phyloP scores from a whole-genome alignment of 2,113 vertebrate genomes.

The Dinomys branickii region DNA sequence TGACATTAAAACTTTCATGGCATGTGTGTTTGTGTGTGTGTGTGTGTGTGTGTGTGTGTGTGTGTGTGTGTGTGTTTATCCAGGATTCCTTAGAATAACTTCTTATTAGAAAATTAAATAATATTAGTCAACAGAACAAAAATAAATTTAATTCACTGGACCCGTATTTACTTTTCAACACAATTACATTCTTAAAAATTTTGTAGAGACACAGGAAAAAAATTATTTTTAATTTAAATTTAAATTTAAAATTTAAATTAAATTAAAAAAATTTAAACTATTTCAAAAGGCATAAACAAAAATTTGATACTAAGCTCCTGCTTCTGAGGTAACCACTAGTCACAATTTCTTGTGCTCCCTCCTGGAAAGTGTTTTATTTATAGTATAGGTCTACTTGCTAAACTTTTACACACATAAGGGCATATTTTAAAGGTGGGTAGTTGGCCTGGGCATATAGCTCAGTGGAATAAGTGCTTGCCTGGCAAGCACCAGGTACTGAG shows the following conservation, averaged over 20 bases:
- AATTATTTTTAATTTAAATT: too few relatives aligned
- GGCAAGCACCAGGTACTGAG: too few relatives aligned
- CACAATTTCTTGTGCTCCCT: background rate
- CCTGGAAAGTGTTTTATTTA: background rate
- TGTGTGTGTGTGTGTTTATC: background rate
- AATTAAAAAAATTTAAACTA: background rate
- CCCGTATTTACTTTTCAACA: background rate
- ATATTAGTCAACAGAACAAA: background rate
- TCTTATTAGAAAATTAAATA: slow-evolving; percentile 13
- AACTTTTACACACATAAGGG: background rate
- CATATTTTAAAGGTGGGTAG: too few relatives aligned
- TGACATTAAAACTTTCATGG: background rate
- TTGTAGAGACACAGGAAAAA: too few relatives aligned
- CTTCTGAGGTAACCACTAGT: background rate
- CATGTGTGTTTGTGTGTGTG: background rate
- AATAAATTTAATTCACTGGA: background rate
- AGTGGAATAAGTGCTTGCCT: too few relatives aligned
- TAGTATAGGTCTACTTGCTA: background rate
- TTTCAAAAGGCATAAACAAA: background rate
- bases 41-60: background rate
- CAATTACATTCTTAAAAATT: background rate
- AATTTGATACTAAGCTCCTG: background rate
- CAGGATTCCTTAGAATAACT: slow-evolving; percentile 2
- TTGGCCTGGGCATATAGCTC: too few relatives aligned
- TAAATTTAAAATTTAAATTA: too few relatives aligned